Percentiles rank a stretch among this genome's conserved stretches.
phyloP scores from a whole-genome alignment of 2,888 invertebrate species.

The Dioctria linearis region DNA sequence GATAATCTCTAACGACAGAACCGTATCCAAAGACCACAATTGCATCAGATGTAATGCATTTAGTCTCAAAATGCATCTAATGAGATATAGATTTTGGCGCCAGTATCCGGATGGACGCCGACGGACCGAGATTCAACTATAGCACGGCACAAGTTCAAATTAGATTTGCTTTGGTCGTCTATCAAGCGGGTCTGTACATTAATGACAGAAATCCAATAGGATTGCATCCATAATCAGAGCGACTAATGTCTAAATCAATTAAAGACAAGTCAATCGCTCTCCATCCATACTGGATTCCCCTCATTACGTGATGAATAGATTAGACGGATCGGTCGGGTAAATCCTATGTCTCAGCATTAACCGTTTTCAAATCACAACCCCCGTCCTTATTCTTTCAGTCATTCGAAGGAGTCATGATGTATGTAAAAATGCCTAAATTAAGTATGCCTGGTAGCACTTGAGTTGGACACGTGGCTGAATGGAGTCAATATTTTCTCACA shows the following conservation, averaged over 20 bases:
- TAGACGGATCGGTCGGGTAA: conserved; percentile 41
- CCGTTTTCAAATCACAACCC: conserved; percentile 16
- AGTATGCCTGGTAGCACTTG: conserved; percentile 54
- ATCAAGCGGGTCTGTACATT: conserved; percentile 49
- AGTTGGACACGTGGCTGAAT: conserved; percentile 55
- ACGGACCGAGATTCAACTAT: background rate
- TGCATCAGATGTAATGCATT: conserved; percentile 45
- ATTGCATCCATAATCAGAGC: conserved; percentile 39
- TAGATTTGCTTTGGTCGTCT: conserved; percentile 53
- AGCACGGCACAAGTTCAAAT: conserved; percentile 35
- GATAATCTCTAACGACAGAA: background rate
- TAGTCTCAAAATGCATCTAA: conserved; percentile 53
- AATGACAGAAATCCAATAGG: conserved; percentile 53
- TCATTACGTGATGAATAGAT: conserved; percentile 52
- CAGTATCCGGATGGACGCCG: conserved; percentile 14
- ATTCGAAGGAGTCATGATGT: conserved; percentile 19
- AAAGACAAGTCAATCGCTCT: conserved; percentile 53
- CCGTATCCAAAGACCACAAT: conserved; percentile 29
- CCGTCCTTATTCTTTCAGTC: background rate
- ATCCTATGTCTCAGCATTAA: conserved; percentile 13
- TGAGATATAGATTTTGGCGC: conserved; percentile 52
- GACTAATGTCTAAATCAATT: conserved; percentile 54
- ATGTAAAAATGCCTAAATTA: conserved; percentile 50
- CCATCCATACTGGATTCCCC: conserved; percentile 3
- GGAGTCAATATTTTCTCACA: conserved; percentile 51